Base-by-base conservation (phyloP, 1,140 invertebrate genomes). In the Drosophila ercepeae region DNA sequence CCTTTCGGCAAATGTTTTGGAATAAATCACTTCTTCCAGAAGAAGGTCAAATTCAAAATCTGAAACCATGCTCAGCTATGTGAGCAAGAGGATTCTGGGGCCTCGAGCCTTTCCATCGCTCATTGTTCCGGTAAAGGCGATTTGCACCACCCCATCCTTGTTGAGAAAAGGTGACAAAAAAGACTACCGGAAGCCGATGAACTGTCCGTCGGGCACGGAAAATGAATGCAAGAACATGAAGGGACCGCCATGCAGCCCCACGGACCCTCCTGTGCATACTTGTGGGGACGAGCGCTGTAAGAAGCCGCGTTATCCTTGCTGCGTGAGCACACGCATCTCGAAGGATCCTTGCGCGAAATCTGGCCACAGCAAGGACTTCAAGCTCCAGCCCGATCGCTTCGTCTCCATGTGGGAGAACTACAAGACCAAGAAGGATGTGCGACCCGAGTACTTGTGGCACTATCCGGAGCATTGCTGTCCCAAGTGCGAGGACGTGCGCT, bases 391-490 rank as follows among this genome's bases (percentile, higher is more conserved):
- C 2, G n/a, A 36, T 0, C 13, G n/a, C n/a, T 44, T 34, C n/a
- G 7, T 52, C 0, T 63, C 64, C 11, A 73, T 67, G 55, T 84
- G 81, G 81, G 36, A 58, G 14, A 11, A 4, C 1, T 16, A 39
- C 23, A 0, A 19, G 7, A 41, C 8, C 3, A 55, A 16, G 19
- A 27, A 16, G 7, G 8, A 14, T 1, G 4, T 1, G 0, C 13
- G 21, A 0, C 41, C 52, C 0, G 52, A 48, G 5, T 0, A 11
- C 16, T 1, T 60, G 27, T 75, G 45, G 69, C 36, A 69, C 14
- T 75, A 36, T 19, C 73, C 63, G 0, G 4, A 53, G 11, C 51
- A 81, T 2, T 88, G 77, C 32, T 88, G 81, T 9, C 55, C 59
- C 3, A 9, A 7, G 0, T 82, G 77, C 44, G 59, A 51, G 0